Evolutionary conservation across 2,113 vertebrate species (phyloP), one percentile per base, ranked within the genome.

Genomic region (Onychorhynchus coronatus): DNA sequence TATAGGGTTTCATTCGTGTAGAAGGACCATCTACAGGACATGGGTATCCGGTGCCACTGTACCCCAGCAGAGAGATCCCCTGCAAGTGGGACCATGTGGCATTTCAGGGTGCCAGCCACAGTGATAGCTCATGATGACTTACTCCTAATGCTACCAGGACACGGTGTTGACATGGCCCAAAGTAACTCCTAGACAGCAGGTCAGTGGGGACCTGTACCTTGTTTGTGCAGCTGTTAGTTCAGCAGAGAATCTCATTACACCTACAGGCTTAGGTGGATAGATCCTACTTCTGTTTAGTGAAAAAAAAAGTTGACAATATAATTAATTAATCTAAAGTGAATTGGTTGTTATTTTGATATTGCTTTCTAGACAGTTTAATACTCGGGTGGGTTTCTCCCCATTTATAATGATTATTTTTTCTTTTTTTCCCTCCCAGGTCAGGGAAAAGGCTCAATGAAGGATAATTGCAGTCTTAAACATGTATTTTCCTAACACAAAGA

Each of bases 361-460:
- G 33, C 59, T 85, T 88, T 71, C 27, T 70, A 65, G 16, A 1
- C 35, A 55, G 15, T 49, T 75, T 25, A 62, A n/a, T 56, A 49
- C 18, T 66, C 37, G 20, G 3, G 4, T 41, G 3, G 15, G 1
- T 0, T 46, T 20, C 2, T 5, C 11, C 5, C 16, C 8, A 3
- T 3, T 52, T 77, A 30, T 55, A 68, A 15, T 42, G 35, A 22
- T 53, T 14, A 5, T 52, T 62, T 44, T 23, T 12, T 55, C 3
- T 15, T 37, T 39, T 41, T 78, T 33, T 13, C 4, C 2, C 9
- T 31, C n/a, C 7, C 27, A 70, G 62, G 33, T 6, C 7, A 68
- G 56, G 25, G 31, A 62, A 85, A 85, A 74, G 25, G 9, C 7
- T 79, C 30, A 72, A 1, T 56, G 20, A 88, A 81, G 73, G 42